A percentile compares a stretch with the other conserved stretches of the same genome.
Conservation (phyloP, 2,797 vertebrate genomes). For the Cephalopachus bancanus region DNA sequence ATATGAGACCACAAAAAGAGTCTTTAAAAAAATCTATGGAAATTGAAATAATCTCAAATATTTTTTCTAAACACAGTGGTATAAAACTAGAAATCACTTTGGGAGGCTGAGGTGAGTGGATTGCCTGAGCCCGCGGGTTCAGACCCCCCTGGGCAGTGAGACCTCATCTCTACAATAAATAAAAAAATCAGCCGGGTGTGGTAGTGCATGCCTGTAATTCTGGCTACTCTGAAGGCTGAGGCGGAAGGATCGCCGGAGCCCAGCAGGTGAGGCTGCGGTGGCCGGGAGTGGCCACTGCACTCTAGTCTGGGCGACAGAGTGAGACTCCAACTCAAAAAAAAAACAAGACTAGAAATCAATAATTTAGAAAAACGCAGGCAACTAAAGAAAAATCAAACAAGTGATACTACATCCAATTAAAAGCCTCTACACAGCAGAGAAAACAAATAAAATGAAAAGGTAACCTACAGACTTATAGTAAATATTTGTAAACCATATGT, state of each 20-base stretch:
- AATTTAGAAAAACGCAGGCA: not conserved
- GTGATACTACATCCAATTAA: not conserved
- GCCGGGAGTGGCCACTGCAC: no score
- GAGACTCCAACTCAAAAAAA: no score
- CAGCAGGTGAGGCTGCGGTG: no score
- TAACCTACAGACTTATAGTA: not conserved
- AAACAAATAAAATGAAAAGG: not conserved
- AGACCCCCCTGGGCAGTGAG: no score
- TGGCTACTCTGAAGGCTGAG: no score
- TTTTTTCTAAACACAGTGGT: not conserved
- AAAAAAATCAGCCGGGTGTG: no score
- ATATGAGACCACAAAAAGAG: not conserved
- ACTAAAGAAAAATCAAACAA: not conserved
- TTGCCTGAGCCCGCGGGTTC: no score
- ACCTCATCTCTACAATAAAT: no score
- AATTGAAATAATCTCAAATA: not conserved
- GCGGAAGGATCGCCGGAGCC: no score
- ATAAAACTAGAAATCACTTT: not conserved
- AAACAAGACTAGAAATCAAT: not conserved
- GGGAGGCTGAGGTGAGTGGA: no score
- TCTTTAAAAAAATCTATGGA: not conserved
- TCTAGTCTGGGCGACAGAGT: no score
- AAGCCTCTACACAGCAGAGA: not conserved
- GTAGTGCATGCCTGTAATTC: no score
- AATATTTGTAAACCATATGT: not conserved